Evolutionary conservation across 2,113 vertebrate genomes (phyloP).

Genomic region (Neotragus moschatus): DNA sequence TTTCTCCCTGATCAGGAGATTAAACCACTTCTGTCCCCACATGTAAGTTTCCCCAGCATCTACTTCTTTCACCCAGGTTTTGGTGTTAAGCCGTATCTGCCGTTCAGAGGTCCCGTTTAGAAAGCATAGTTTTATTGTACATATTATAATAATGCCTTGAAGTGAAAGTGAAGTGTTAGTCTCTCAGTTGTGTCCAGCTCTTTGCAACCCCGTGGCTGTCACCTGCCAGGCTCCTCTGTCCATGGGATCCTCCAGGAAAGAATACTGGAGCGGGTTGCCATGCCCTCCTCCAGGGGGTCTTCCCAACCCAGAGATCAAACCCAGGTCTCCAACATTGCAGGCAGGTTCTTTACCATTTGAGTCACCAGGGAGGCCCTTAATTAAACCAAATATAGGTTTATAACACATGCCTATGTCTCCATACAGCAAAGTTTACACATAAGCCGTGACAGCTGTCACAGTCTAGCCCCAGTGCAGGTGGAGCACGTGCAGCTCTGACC

Average conservation of each 20-base stretch:
- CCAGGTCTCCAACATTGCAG: neutral
- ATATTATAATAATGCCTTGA: neutral
- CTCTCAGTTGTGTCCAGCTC: neutral
- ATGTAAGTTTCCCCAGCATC: neutral
- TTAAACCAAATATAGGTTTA: neutral
- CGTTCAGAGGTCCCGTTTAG: neutral
- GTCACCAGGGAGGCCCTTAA: neutral
- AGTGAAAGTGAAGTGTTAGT: neutral
- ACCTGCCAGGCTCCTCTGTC: neutral
- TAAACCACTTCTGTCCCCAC: neutral
- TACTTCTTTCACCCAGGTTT: neutral
- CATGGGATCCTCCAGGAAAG: neutral
- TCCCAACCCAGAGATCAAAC: neutral
- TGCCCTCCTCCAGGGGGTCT: neutral
- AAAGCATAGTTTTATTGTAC: neutral
- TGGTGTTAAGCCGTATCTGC: neutral
- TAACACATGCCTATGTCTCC: neutral
- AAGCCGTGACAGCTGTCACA: neutral
- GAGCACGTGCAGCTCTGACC: neutral
- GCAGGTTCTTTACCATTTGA: neutral
- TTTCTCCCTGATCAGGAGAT: neutral
- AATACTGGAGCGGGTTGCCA: neutral
- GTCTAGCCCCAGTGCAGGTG: accelerated
- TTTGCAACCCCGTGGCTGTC: neutral
- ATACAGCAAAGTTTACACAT: neutral